A percentile compares a stretch with the other conserved stretches of the same genome.
These are phyloP conservation scores for Drosophila cardini DNA, from an alignment of 1,140 invertebrate genomes.

Conservation along the genomic window DNA sequence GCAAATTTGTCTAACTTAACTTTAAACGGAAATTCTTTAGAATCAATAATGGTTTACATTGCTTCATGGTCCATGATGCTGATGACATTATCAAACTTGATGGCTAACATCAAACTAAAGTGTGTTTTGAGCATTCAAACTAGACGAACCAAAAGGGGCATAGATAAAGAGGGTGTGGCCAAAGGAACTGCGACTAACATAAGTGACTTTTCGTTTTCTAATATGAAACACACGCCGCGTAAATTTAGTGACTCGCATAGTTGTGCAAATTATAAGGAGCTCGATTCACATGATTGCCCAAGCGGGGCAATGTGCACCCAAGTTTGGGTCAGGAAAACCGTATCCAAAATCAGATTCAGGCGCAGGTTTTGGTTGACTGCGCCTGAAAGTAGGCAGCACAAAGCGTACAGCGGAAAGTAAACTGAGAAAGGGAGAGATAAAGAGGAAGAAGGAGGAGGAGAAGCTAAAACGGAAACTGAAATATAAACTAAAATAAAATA, in stretches of 20 bases:
- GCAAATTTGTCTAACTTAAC: background rate
- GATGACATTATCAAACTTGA: background rate
- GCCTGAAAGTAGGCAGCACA: conserved; percentile 59
- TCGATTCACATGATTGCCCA: conserved; percentile 84
- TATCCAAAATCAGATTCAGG: conserved; percentile 75
- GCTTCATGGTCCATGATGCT: conserved; percentile 2
- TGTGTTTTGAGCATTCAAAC: background rate
- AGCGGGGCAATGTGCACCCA: conserved; percentile 52
- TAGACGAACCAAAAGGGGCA: background rate
- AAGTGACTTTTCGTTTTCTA: conserved; percentile 17
- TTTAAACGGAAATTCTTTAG: conserved; percentile 4
- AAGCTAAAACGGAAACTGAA: conserved; percentile 56
- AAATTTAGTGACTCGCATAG: conserved; percentile 63
- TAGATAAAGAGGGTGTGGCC: background rate
- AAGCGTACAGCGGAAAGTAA: conserved; percentile 45
- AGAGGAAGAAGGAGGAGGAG: conserved; percentile 31
- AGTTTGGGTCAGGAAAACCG: conserved; percentile 31
- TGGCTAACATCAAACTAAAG: background rate
- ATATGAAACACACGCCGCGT: conserved; percentile 16
- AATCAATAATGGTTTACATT: conserved; percentile 3
- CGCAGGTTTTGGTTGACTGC: conserved; percentile 75
- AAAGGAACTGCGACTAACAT: background rate
- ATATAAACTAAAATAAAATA: conserved; percentile 44
- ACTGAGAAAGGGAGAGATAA: conserved; percentile 46
- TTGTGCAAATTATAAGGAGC: conserved; percentile 82